These are phyloP conservation scores for Thecocarcelia acutangulata DNA, from an alignment of 2,888 invertebrate genomes.

Conservation along the genomic window DNA sequence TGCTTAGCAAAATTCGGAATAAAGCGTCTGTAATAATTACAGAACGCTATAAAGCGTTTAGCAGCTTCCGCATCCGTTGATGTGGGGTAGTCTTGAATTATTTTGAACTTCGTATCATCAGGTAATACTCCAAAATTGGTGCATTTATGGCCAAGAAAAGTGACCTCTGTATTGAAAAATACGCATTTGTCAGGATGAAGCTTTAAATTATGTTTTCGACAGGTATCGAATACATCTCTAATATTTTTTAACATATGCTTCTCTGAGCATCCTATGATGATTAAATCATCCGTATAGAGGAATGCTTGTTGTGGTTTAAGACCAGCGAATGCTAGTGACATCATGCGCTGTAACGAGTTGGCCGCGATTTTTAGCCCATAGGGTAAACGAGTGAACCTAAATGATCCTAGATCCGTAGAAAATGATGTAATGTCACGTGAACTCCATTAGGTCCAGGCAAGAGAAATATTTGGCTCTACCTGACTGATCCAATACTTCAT, in stretches of 20 bases:
- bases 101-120: constrained; percentile 1
- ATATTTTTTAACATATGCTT: constrained; percentile 10
- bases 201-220: not conserved
- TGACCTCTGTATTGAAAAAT: not conserved
- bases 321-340: not conserved
- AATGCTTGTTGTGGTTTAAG: constrained; percentile 2
- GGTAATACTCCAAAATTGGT: constrained; percentile 3
- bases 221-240: not conserved
- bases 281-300: constrained; percentile 7
- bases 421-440: not conserved
- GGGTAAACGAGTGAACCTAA: not conserved
- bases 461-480: not conserved
- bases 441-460: not conserved
- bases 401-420: not conserved
- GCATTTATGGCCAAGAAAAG: not conserved
- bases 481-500: constrained; percentile 7
- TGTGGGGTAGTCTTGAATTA: constrained; percentile 4
- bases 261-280: not conserved
- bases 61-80: not conserved
- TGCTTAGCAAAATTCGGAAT: constrained; percentile 1
- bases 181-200: not conserved
- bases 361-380: not conserved
- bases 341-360: constrained; percentile 14
- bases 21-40: constrained; percentile 17
- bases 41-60: constrained; percentile 18